phyloP scores from a whole-genome alignment of 2,888 invertebrate species.

The Cephus spinipes region DNA sequence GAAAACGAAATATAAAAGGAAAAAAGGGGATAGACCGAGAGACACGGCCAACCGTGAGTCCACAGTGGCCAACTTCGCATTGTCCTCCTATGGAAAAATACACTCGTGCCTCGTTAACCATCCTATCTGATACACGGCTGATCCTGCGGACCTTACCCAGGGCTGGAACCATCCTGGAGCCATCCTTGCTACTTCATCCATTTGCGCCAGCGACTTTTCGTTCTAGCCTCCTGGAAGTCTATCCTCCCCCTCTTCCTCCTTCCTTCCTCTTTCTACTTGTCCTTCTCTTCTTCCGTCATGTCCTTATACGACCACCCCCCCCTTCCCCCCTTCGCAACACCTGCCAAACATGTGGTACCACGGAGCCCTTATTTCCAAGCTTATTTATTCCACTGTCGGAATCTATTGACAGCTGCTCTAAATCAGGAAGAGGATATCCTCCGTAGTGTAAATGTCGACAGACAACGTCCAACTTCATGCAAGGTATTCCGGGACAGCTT shows the following conservation, averaged over 20 bases:
- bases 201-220: slow-evolving; percentile 6
- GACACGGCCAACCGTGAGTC: slow-evolving; percentile 14
- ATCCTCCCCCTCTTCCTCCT: neutral
- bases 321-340: slow-evolving; percentile 33
- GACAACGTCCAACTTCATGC: neutral
- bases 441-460: slow-evolving; percentile 8
- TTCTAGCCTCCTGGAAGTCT: slow-evolving; percentile 19
- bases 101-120: slow-evolving; percentile 66
- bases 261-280: slow-evolving; percentile 4
- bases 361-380: slow-evolving; percentile 19
- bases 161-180: slow-evolving; percentile 15
- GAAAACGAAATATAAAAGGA: slow-evolving; percentile 26
- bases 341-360: slow-evolving; percentile 34
- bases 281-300: neutral
- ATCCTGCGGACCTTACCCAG: neutral
- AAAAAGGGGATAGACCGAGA: neutral
- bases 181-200: slow-evolving; percentile 30
- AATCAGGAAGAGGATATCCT: slow-evolving; percentile 27
- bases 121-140: slow-evolving; percentile 53
- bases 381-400: slow-evolving; percentile 25
- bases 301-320: neutral
- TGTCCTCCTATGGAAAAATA: slow-evolving; percentile 64
- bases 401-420: slow-evolving; percentile 24
- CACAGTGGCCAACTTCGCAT: slow-evolving; percentile 44
- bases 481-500: neutral